A percentile compares a stretch with the other conserved stretches of the same genome.
phyloP scores from a whole-genome alignment of 2,797 vertebrate genomes.

The Meriones psammophilus region DNA sequence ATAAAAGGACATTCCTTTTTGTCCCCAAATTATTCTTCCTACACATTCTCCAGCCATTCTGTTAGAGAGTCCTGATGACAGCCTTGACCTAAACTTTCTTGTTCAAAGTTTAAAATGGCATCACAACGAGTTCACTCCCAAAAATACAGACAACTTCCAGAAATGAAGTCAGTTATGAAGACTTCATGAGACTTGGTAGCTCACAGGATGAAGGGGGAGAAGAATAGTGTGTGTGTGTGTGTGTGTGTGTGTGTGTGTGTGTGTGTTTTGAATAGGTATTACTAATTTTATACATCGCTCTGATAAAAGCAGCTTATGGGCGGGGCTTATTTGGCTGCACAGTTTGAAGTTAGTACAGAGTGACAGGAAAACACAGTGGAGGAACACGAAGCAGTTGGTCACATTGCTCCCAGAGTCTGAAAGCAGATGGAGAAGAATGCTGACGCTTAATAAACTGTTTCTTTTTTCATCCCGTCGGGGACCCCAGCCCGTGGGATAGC shows the following conservation, averaged over 20 bases:
- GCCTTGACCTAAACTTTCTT: background rate
- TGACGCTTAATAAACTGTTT: background rate
- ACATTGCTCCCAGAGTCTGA: background rate
- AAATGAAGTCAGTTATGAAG: conserved; percentile 44
- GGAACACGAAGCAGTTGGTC: no score
- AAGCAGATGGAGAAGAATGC: background rate
- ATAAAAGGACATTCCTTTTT: conserved; percentile 16
- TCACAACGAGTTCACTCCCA: conserved; percentile 19
- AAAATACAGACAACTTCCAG: conserved; percentile 6
- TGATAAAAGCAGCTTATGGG: background rate
- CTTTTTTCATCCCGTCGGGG: background rate
- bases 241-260: background rate
- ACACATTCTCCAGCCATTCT: background rate
- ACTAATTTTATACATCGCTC: background rate
- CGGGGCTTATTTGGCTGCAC: background rate
- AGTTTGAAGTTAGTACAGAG: background rate
- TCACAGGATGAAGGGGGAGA: background rate
- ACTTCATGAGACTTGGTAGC: background rate
- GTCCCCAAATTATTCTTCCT: background rate
- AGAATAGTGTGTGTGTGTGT: background rate
- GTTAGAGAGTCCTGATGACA: background rate
- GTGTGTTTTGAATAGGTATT: background rate
- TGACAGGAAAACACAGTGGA: background rate
- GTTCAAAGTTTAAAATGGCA: conserved; percentile 48
- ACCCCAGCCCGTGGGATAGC: background rate